Base-by-base conservation (phyloP, 2,113 vertebrate genomes). In the Paradisaea rubra region DNA sequence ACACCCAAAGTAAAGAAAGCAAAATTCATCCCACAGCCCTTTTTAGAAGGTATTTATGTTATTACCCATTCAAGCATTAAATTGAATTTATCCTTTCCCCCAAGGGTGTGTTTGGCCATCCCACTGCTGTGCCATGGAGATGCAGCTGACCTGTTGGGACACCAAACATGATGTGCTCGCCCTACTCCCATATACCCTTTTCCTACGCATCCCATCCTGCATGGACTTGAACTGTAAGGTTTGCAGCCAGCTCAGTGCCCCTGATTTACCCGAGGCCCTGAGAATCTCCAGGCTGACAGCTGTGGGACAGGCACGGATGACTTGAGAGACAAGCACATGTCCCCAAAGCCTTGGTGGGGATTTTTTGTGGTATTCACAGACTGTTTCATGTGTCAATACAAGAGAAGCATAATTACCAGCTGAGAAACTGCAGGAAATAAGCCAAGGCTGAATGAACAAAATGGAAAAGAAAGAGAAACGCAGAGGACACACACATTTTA, bases 341-440 rank as follows among this genome's bases (percentile, higher is more conserved):
- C 59, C 47, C 53, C 11, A 4, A 33, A 86, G 71, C 50, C 73
- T 14, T 4, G 3, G 72, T 63, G 88, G 94, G 93, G 89, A 88
- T 57, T 96, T 95, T 93, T 71, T 47, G 83, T 86, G 86, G 52
- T 79, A 69, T 81, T 91, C 73, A 10, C 86, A 92, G 82, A 14
- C 41, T 56, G 69, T 77, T 96, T 86, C 37, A 30, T 95, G 84
- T 95, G 95, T 92, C 94, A 83, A 47, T 83, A 50, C 0, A 21
- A 96, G 92, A 93, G 92, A 25, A 93, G 64, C 2, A 7, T 91
- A 86, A 89, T 90, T 87, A 92, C 91, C 93, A 94, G 94, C 81
- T 89, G 85, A 93, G 92, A 93, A 79, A 45, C 91, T 89, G 81
- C 93, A 95, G 94, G 94, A 96, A 95, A 83, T 25, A 61, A 95